Evolutionary conservation across 2,888 invertebrate species (phyloP), one percentile per base, ranked within the genome.

Genomic region (Ophioninae sp.): DNA sequence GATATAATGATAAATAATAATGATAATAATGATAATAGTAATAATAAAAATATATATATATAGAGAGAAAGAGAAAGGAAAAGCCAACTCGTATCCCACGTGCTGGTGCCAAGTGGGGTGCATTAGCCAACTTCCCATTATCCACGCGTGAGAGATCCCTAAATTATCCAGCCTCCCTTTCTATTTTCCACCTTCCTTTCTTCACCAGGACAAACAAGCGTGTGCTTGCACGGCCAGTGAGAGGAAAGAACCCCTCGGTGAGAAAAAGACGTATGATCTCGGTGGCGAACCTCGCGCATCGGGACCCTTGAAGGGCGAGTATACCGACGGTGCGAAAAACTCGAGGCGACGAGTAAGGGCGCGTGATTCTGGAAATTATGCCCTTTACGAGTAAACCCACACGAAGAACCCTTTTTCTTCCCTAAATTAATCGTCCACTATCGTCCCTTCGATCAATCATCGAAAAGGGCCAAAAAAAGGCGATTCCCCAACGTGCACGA

Each of bases 81-180:
- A 84, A 79, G 84, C 80, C 83, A 87, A 86, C 86, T 88, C 87
- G 89, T 89, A 90, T 81, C 90, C 88, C 89, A 90, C 89, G 90
- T 88, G 79, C 63, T 76, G 88, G 89, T 90, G 90, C 90, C 91
- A 91, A 91, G 90, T 91, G 85, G 85, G 91, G 91, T 91, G 92
- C 92, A 92, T 92, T 92, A 92, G 92, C 91, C 90, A 89, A 91
- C 89, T 90, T 90, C 88, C 92, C 92, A 92, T 92, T 92, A 92
- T 91, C 91, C 90, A 92, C 91, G 92, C 91, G 90, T 90, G 91
- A 90, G 90, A 91, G 91, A 90, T 89, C 89, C 91, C 89, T 92
- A 92, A 92, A 92, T 92, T 92, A 92, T 92, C 91, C 91, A 88
- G 87, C 69, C 67, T 79, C 72, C 56, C 56, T 51, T 44, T 30